phyloP scores from a whole-genome alignment of 2,113 vertebrate species.

The Trachemys scripta region DNA sequence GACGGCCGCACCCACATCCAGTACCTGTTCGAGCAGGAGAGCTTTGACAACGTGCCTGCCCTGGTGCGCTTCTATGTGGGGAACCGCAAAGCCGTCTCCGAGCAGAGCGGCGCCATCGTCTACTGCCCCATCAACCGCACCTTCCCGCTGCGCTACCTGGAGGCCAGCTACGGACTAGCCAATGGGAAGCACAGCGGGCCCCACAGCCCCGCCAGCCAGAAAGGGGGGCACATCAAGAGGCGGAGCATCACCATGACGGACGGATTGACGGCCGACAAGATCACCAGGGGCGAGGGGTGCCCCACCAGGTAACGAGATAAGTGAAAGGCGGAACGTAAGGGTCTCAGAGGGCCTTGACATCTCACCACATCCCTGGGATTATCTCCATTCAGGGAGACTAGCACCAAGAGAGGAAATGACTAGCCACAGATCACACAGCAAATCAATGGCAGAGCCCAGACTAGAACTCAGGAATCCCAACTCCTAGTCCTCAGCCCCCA shows the following conservation, averaged over 20 bases:
- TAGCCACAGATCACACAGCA: neutral
- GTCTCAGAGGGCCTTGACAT: neutral
- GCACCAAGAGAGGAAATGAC: neutral
- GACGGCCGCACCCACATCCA: conserved; percentile 89
- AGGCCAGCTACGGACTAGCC: conserved; percentile 93
- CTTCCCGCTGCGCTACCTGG: conserved; percentile 95
- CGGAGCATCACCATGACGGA: conserved; percentile 97
- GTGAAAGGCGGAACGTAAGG: neutral
- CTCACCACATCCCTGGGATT: neutral
- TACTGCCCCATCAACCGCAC: conserved; percentile 97
- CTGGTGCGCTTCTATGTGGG: conserved; percentile 92
- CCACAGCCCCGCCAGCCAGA: conserved; percentile 88
- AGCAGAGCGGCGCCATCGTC: conserved; percentile 90
- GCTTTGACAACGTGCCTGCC: conserved; percentile 92
- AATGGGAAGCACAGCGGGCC: conserved; percentile 84
- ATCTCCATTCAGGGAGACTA: neutral
- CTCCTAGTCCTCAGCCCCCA: neutral
- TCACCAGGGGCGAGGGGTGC: conserved; percentile 84
- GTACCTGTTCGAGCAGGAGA: conserved; percentile 93
- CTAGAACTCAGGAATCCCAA: conserved; percentile 18
- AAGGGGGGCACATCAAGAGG: conserved; percentile 95
- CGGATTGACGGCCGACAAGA: conserved; percentile 92
- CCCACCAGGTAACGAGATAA: conserved; percentile 86
- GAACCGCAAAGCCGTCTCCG: conserved; percentile 90
- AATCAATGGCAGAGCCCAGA: neutral